phyloP scores from a whole-genome alignment of 2,113 vertebrate genomes.

The Rana temporaria region DNA sequence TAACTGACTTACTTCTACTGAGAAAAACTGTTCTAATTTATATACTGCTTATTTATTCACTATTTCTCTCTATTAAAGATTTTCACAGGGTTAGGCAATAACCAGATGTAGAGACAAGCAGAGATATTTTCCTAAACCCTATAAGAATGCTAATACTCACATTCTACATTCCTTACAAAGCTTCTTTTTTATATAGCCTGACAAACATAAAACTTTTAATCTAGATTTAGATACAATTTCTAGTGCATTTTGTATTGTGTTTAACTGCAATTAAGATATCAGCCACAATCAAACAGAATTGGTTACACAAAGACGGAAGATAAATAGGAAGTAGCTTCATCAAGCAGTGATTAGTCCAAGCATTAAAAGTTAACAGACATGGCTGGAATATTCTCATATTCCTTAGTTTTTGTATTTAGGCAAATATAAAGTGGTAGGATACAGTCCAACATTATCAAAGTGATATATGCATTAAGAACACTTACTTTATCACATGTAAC shows the following conservation, averaged over 20 bases:
- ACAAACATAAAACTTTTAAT: background rate
- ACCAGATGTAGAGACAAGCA: background rate
- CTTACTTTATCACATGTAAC: too few species aligned
- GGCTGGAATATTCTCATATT: too few species aligned
- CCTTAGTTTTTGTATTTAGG: too few species aligned
- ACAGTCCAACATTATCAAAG: too few species aligned
- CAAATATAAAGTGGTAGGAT: too few species aligned
- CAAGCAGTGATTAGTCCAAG: too few species aligned
- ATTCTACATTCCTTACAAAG: background rate
- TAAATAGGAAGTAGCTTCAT: too few species aligned
- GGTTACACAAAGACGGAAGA: too few species aligned
- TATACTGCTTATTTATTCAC: background rate
- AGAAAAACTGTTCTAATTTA: slow-evolving; percentile 15
- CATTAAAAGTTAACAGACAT: too few species aligned
- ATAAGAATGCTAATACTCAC: background rate
- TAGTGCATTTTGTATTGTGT: background rate
- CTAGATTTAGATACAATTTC: background rate
- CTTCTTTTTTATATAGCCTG: background rate
- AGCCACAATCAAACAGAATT: too few species aligned
- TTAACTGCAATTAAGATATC: too few species aligned
- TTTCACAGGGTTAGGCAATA: background rate
- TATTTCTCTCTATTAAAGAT: background rate
- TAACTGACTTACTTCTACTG: background rate
- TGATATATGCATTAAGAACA: too few species aligned
- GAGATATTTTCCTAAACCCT: background rate